These are phyloP conservation scores for Isoperla grammatica DNA, from an alignment of 2,888 invertebrate species.

Conservation along the genomic window DNA sequence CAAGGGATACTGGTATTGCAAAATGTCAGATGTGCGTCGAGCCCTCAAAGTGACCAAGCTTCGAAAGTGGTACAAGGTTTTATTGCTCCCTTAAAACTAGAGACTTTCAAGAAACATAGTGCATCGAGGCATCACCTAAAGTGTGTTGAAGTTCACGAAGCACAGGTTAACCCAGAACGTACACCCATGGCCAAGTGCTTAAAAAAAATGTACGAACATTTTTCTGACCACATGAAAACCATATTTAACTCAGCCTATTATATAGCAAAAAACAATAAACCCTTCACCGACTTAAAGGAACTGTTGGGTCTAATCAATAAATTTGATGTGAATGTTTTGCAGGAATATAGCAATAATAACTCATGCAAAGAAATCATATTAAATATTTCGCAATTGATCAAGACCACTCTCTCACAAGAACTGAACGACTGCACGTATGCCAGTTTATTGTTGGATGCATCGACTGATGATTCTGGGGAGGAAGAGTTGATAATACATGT, in stretches of 20 bases:
- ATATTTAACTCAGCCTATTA: background rate
- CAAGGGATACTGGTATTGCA: conserved; percentile 4
- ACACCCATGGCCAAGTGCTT: background rate
- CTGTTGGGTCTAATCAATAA: conserved; percentile 2
- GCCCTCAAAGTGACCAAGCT: background rate
- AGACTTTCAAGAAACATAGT: conserved; percentile 6
- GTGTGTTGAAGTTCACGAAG: background rate
- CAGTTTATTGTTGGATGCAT: background rate
- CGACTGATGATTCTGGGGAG: background rate
- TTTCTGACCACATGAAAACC: background rate
- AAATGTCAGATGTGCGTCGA: background rate
- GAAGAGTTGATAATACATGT: background rate
- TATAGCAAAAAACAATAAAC: conserved; percentile 1
- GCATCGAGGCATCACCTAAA: background rate
- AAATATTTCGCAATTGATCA: background rate
- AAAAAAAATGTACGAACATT: conserved; percentile 1
- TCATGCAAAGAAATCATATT: conserved; percentile 1
- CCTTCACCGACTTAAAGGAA: conserved; percentile 1
- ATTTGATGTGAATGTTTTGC: conserved; percentile 11
- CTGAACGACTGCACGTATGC: background rate
- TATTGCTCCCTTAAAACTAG: background rate
- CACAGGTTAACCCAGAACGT: background rate
- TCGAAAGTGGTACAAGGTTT: background rate
- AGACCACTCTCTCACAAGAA: too few relatives aligned
- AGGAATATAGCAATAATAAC: conserved; percentile 7